Conservation (phyloP, 2,113 vertebrate genomes). For the Amphilophus citrinellus region DNA sequence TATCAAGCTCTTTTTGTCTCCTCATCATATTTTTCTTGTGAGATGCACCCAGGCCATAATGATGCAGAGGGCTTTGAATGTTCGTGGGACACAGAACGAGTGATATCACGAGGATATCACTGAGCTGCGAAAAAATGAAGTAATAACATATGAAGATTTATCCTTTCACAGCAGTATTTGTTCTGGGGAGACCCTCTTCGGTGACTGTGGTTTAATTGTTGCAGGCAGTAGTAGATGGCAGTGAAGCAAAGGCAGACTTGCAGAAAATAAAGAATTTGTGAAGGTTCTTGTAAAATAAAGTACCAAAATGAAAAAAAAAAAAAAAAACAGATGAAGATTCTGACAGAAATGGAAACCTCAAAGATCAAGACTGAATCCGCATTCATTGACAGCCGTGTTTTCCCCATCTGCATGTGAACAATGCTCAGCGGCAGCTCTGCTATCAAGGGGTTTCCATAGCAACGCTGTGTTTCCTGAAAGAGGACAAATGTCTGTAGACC, state of each 20-base stretch:
- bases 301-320: conserved; percentile 36
- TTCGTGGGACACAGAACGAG: background rate
- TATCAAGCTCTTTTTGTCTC: background rate
- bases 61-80: background rate
- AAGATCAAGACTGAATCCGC: no score
- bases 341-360: background rate
- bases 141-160: conserved; percentile 29
- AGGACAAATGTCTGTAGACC: conserved; percentile 30
- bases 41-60: conserved; percentile 10
- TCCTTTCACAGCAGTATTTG: conserved; percentile 45
- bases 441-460: conserved; percentile 37
- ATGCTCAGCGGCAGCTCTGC: conserved; percentile 34
- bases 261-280: conserved; percentile 65
- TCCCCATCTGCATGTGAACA: conserved; percentile 20
- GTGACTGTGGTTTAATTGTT: conserved; percentile 24
- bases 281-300: conserved; percentile 79
- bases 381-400: no score
- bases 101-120: conserved; percentile 7
- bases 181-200: conserved; percentile 12
- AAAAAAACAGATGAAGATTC: conserved; percentile 10
- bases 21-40: background rate
- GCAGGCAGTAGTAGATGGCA: conserved; percentile 48
- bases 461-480: conserved; percentile 24
- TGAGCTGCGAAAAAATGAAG: background rate
- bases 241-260: conserved; percentile 76